A percentile compares a stretch with the other conserved stretches of the same genome.
These are phyloP conservation scores for Morphnarchus princeps DNA, from an alignment of 2,113 vertebrate species.

Conservation along the genomic window DNA sequence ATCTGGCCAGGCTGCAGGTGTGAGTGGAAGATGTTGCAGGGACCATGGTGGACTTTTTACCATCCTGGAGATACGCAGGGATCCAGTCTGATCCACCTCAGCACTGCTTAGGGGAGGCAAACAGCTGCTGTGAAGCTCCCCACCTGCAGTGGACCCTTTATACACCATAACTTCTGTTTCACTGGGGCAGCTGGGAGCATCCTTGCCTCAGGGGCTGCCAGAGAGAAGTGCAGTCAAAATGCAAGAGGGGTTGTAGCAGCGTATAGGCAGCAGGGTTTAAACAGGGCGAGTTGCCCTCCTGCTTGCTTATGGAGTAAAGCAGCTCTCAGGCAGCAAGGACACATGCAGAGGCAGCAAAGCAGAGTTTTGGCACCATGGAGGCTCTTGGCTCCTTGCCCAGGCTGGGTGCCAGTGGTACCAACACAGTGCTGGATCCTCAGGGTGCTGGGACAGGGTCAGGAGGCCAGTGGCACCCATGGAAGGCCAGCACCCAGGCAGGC, in stretches of 20 bases:
- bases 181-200: not conserved
- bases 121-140: not conserved
- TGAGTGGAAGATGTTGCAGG: not conserved
- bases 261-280: not conserved
- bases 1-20: not conserved
- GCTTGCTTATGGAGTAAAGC: not conserved
- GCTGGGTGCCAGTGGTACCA: not conserved
- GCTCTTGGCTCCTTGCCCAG: not conserved
- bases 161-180: not conserved
- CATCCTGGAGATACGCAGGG: not conserved
- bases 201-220: not conserved
- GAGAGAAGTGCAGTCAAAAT: not conserved
- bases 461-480: not conserved
- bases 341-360: not conserved
- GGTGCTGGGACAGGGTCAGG: not conserved
- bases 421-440: not conserved
- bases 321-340: not conserved
- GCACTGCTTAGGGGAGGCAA: not conserved
- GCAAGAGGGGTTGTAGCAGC: not conserved
- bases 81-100: not conserved
- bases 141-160: not conserved
- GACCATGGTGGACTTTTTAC: not conserved
- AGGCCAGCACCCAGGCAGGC: accelerated
- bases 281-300: not conserved
- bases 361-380: not conserved